Conservation (phyloP, 2,113 vertebrate genomes). For the Hemiprocne comata region DNA sequence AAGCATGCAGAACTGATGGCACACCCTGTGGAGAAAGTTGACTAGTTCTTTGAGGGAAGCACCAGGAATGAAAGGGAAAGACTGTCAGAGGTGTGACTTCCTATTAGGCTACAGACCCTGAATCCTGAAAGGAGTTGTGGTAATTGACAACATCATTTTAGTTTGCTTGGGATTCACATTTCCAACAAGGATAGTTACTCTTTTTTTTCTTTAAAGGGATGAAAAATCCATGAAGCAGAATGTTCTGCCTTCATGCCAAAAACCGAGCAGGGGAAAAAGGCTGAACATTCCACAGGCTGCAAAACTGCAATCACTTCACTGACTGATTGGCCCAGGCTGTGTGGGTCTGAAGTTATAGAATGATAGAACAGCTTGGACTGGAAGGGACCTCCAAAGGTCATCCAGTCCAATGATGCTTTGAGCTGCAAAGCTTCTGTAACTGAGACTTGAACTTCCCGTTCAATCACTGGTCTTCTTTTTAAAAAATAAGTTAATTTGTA, state of each 20-base stretch:
- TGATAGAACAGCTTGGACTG: no score
- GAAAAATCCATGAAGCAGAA: background rate
- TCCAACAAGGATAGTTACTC: background rate
- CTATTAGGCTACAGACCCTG: background rate
- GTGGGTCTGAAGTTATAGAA: background rate
- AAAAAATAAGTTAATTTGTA: background rate
- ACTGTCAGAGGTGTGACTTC: background rate
- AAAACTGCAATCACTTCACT: background rate
- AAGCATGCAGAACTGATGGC: fast-evolving
- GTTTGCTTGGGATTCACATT: background rate
- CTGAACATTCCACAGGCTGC: background rate
- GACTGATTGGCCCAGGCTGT: background rate
- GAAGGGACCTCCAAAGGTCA: no score
- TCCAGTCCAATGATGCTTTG: background rate
- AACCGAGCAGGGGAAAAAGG: background rate
- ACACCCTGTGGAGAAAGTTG: background rate
- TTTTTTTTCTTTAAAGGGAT: background rate
- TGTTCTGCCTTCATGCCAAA: background rate
- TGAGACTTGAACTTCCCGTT: background rate
- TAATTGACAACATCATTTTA: background rate
- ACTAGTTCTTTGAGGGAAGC: background rate
- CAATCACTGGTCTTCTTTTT: background rate
- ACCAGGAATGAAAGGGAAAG: background rate
- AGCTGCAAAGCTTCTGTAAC: background rate
- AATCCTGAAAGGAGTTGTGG: background rate